These are phyloP conservation scores for Neoscelio sp. DNA, from an alignment of 2,888 invertebrate species.

Conservation along the genomic window DNA sequence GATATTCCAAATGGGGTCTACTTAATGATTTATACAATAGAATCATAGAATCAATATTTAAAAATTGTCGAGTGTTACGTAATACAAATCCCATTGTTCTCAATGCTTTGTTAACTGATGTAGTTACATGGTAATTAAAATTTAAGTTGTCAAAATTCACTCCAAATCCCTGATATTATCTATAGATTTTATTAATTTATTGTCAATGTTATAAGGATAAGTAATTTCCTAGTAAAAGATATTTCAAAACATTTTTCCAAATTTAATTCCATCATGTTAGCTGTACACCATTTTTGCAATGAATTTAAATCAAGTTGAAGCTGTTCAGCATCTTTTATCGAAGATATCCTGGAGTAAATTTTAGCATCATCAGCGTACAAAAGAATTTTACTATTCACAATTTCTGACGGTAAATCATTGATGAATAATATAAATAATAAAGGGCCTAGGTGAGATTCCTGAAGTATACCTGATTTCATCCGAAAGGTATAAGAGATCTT, in stretches of 20 bases:
- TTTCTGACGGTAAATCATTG: too few species aligned
- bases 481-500: too few species aligned
- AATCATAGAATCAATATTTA: not conserved
- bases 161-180: too few species aligned
- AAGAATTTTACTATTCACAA: too few species aligned
- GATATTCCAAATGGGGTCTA: not conserved
- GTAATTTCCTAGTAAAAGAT: too few species aligned
- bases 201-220: too few species aligned
- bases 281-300: not conserved
- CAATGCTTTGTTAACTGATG: not conserved
- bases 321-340: not conserved
- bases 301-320: not conserved
- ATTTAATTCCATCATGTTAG: not conserved
- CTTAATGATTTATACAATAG: not conserved
- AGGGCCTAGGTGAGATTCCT: too few species aligned
- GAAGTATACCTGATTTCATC: too few species aligned
- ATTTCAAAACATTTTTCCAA: not conserved
- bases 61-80: not conserved
- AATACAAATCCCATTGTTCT: not conserved
- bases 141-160: too few species aligned
- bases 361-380: conserved; percentile 1
- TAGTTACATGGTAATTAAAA: not conserved
- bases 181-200: too few species aligned
- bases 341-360: not conserved
- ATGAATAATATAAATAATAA: too few species aligned